Evolutionary conservation across 2,113 vertebrate species (phyloP), one percentile per base, ranked within the genome.

Genomic region (Neodontobutis hainanensis): DNA sequence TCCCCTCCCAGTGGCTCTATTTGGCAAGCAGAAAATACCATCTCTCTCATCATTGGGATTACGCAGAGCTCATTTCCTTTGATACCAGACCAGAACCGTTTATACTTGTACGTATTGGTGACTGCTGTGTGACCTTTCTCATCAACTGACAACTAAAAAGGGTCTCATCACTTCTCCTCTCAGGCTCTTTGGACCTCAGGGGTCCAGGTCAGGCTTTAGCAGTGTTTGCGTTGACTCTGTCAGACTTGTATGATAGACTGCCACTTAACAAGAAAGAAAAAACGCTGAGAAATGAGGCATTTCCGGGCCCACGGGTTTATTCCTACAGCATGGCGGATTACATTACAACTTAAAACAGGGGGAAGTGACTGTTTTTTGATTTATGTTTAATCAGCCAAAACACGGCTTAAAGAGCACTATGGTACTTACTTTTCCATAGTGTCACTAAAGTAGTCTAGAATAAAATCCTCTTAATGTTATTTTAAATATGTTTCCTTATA

Each of bases 301-400:
- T 91, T 89, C 88, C 84, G 73, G 82, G 77, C 75, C 68, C 77
- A 75, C 42, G 70, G 82, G 58, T 88, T 86, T 85, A 86, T 87
- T 88, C 77, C 73, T 68, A 59, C 77, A 84, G 65, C 70, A 73
- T 70, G 62, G 65, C 68, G 73, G 84, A 84, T 89, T 78, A 80
- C 77, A 84, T 89, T 82, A 80, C 84, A 73, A 65, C 53, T 63
- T 65, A 68, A 57, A 75, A 72, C 73, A 50, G 19, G 63, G 67
- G 68, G 63, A 55, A 10, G 4, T 34, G 56, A 65, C 43, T 68
- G 50, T 50, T 68, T 64, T 74, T 73, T n/a, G n/a, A n/a, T n/a
- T n/a, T n/a, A 69, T 27, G 14, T 74, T 11, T 69, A 58, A 65
- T 66, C 73, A 73, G 34, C 43, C 38, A 53, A 61, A 38, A 66